Evolutionary conservation across 2,797 vertebrate species (phyloP), one percentile per base, ranked within the genome.

Genomic region (Lepilemur septentrionalis): DNA sequence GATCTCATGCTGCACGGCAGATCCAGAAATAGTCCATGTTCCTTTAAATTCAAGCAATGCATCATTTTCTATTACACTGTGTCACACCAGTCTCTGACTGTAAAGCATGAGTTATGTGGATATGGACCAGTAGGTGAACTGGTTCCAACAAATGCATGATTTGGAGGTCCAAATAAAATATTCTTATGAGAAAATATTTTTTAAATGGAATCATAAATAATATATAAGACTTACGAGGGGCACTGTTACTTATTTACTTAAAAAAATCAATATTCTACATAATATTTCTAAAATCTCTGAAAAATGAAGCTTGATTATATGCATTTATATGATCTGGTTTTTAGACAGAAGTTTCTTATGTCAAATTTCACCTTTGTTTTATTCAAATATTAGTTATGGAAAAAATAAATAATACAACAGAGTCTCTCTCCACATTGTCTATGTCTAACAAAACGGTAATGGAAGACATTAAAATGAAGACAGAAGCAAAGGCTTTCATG

Each of bases 31-130:
- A 98, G 98, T 97, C 97, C 28, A 0, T 98, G 98, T 99, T 98
- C 96, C 98, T 98, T 98, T 98, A 98, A 98, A 99, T 98, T 98
- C 98, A 98, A 96, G 98, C 98, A 98, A 98, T 99, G 98, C 73
- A 98, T 99, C 98, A 99, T 98, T 98, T 98, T 98, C 98, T 98
- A 98, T 98, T 98, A 98, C 97, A 93, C 82, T 95, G 89, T 98
- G 98, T 98, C 98, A 98, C 97, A 98, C 98, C 97, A 98, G 98
- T 97, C 98, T 98, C 86, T 97, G 98, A 98, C 94, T 97, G 96
- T 97, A 98, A 98, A 98, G 97, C 97, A 98, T 98, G 98, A 99
- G 97, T 98, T 99, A 98, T 98, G 98, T 98, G 97, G 97, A 97
- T 97, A 97, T 94, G 97, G 98, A 98, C 98, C 97, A 98, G 97